Percentiles rank a stretch among this genome's conserved stretches.
phyloP scores from a whole-genome alignment of 2,113 vertebrate species.

The Lampris megalopsis region DNA sequence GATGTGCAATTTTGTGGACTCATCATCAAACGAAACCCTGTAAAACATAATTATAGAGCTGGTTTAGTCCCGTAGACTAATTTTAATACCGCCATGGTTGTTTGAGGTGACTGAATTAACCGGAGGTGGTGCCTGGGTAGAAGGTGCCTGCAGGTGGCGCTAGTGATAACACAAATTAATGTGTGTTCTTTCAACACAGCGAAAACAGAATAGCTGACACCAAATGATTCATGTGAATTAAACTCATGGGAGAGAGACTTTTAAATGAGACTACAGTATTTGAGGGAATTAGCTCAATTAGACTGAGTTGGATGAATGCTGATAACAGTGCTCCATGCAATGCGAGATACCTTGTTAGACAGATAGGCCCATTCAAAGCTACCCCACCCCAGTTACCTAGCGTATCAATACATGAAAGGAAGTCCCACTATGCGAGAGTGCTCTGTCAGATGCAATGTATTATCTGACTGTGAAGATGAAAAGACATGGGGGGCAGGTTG shows the following conservation, averaged over 20 bases:
- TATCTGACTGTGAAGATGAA: slow-evolving; percentile 68
- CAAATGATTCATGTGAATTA: slow-evolving; percentile 6
- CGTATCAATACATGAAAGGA: slow-evolving; percentile 60
- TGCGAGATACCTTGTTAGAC: slow-evolving; percentile 13
- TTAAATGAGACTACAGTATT: slow-evolving; percentile 21
- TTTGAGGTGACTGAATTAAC: slow-evolving; percentile 67
- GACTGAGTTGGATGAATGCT: slow-evolving; percentile 19
- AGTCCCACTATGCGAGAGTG: slow-evolving; percentile 45
- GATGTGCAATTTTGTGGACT: slow-evolving; percentile 45
- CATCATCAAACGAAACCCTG: slow-evolving; percentile 72
- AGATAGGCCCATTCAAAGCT: slow-evolving; percentile 34
- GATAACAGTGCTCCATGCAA: slow-evolving; percentile 24
- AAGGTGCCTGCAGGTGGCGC: slow-evolving; percentile 31
- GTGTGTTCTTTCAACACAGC: slow-evolving; percentile 20
- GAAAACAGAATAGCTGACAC: slow-evolving; percentile 28
- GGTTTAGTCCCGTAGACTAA: slow-evolving; percentile 66
- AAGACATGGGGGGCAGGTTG: slow-evolving; percentile 57
- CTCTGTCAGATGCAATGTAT: slow-evolving; percentile 67
- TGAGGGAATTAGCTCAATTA: neutral
- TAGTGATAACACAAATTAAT: slow-evolving; percentile 50
- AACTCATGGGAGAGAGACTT: slow-evolving; percentile 28
- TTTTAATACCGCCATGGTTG: slow-evolving; percentile 55
- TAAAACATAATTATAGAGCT: slow-evolving; percentile 61
- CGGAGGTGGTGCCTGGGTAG: slow-evolving; percentile 43
- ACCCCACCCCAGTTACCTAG: slow-evolving; percentile 6